A percentile compares a stretch with the other conserved stretches of the same genome.
Conservation (phyloP, 2,797 vertebrate species). For the Enteromius argenteus region DNA sequence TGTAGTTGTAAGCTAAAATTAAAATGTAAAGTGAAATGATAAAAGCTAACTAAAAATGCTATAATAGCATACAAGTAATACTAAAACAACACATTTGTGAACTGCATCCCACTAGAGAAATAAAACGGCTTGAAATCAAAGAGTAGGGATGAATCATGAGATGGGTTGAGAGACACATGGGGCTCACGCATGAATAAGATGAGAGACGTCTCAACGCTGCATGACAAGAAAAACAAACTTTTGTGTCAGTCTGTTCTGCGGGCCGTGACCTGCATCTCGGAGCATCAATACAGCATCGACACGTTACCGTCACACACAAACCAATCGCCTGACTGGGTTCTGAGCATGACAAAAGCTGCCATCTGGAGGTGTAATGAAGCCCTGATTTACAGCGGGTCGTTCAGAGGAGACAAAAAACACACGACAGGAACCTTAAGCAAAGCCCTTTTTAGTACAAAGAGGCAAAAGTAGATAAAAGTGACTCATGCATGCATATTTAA, state of each 20-base stretch:
- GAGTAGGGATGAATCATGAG: background rate
- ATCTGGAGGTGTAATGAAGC: slow-evolving; percentile 46
- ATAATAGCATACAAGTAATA: background rate
- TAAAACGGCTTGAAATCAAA: background rate
- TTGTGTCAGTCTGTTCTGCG: background rate
- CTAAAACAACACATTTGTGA: background rate
- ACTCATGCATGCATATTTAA: background rate
- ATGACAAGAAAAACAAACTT: slow-evolving; percentile 10
- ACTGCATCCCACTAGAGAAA: background rate
- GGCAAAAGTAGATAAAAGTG: background rate
- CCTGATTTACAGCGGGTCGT: background rate
- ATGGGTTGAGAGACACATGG: background rate
- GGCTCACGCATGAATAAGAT: background rate
- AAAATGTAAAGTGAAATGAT: background rate
- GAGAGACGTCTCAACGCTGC: background rate
- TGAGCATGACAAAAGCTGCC: slow-evolving; percentile 31
- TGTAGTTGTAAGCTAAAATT: too few species aligned
- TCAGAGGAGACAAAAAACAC: background rate
- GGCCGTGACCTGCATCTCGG: background rate
- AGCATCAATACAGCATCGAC: slow-evolving; percentile 18
- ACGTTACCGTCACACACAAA: slow-evolving; percentile 2
- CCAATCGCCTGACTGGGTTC: background rate
- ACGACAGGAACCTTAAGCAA: background rate
- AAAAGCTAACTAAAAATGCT: background rate
- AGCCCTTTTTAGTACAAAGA: background rate